phyloP scores from a whole-genome alignment of 2,113 vertebrate species.

The Gadus macrocephalus region DNA sequence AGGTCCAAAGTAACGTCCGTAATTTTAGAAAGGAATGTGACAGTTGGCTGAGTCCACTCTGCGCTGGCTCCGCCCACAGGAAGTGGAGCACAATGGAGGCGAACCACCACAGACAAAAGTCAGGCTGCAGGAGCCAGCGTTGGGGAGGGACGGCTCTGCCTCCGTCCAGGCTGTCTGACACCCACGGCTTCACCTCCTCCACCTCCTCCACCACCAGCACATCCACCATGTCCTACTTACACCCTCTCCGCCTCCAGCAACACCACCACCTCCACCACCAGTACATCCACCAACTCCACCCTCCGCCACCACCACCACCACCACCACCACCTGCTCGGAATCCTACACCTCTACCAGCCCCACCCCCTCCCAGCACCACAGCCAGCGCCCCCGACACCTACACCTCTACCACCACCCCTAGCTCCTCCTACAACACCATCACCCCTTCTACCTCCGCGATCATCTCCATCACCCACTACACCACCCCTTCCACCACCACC shows the following conservation, averaged over 20 bases:
- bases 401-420: too few species aligned
- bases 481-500: too few species aligned
- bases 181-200: conserved; percentile 17
- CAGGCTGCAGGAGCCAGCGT: conserved; percentile 64
- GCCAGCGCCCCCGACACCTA: background rate
- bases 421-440: too few species aligned
- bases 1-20: conserved; percentile 69
- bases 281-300: background rate
- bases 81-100: conserved; percentile 74
- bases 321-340: background rate
- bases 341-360: too few species aligned
- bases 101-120: conserved; percentile 73
- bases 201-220: background rate
- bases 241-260: background rate
- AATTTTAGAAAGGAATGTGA: conserved; percentile 69
- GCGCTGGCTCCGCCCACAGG: conserved; percentile 71
- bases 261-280: conserved; percentile 18
- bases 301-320: conserved; percentile 14
- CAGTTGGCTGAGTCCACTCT: conserved; percentile 71
- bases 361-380: too few species aligned
- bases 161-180: conserved; percentile 45
- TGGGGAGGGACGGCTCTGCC: conserved; percentile 31
- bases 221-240: too few species aligned
- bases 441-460: too few species aligned
- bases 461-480: too few species aligned